Evolutionary conservation across 2,113 vertebrate species (phyloP), one percentile per base, ranked within the genome.

Genomic region (Guaruba guarouba): DNA sequence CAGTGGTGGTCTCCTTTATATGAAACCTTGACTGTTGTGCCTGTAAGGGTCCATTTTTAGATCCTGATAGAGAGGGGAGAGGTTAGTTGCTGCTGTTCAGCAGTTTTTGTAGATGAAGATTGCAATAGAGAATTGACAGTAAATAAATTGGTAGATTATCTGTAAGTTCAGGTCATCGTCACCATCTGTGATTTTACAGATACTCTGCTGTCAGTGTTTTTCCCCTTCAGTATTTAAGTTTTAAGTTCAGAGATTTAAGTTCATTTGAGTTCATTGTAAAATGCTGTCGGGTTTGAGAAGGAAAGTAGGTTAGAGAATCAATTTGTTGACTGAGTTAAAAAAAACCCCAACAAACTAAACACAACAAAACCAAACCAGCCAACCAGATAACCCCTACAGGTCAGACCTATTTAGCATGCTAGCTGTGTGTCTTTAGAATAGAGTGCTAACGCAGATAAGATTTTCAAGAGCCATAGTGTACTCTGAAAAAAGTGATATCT

Each of bases 221-320:
- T 17, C 7, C n/a, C 35, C 33, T 67, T 77, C 35, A 54, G 51
- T 88, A 80, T 78, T 88, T 89, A 7, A 82, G 51, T 41, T 78
- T 75, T 43, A 88, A 88, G 43, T 92, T 88, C 25, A 33, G 88
- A 85, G 71, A 82, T 95, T 76, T 80, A 80, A 93, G 96, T 95
- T 96, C 95, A 95, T 94, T 57, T 93, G 86, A 96, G 95, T 97
- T 97, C 88, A 95, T 22, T 77, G 73, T 86, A 78, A 95, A 96
- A 68, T 95, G 95, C 92, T 94, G 9, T 92, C 55, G 91, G 91
- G 82, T 93, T 88, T 92, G 91, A 78, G 91, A 64, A 95, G 64
- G 68, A 97, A 97, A 96, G 76, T 97, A 86, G 95, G 95, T 96
- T 97, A 97, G 82, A 81, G 80, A 94, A 97, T 97, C 96, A 96